Conservation (phyloP, 2,888 invertebrate species). For the Hedychridium roseum region DNA sequence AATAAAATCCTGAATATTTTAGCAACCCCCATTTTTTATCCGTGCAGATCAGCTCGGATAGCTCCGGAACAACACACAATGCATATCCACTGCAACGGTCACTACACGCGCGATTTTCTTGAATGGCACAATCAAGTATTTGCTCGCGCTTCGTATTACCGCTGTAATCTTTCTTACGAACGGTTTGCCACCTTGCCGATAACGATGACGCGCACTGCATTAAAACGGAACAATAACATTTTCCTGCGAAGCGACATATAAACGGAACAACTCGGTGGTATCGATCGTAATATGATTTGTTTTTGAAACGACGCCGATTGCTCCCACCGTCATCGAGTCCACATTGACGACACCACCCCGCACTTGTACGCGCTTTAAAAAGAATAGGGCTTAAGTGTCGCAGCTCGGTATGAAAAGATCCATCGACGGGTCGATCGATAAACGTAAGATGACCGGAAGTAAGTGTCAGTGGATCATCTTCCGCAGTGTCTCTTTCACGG, state of each 20-base stretch:
- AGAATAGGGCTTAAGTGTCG: too few relatives aligned
- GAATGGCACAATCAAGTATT: too few relatives aligned
- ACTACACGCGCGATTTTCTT: slow-evolving; percentile 18
- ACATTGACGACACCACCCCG: not conserved
- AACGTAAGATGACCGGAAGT: slow-evolving; percentile 12
- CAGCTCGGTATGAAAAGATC: too few relatives aligned
- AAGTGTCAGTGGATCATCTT: slow-evolving; percentile 33
- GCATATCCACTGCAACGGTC: slow-evolving; percentile 50
- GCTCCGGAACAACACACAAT: slow-evolving; percentile 48
- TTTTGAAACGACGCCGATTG: not conserved
- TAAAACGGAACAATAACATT: too few relatives aligned
- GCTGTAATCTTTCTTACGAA: too few relatives aligned
- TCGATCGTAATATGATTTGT: not conserved
- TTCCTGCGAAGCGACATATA: too few relatives aligned
- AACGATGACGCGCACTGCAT: too few relatives aligned
- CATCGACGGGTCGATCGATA: not conserved
- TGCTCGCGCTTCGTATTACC: too few relatives aligned
- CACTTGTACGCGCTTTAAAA: not conserved
- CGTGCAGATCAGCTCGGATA: slow-evolving; percentile 29
- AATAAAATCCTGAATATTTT: slow-evolving; percentile 37
- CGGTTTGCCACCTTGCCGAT: too few relatives aligned
- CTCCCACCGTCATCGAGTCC: not conserved
- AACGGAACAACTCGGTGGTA: too few relatives aligned
- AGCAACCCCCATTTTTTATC: slow-evolving; percentile 48
- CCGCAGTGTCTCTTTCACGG: slow-evolving; percentile 43